A percentile compares a stretch with the other conserved stretches of the same genome.
phyloP scores from a whole-genome alignment of 2,113 vertebrate genomes.

The Grammomys surdaster region DNA sequence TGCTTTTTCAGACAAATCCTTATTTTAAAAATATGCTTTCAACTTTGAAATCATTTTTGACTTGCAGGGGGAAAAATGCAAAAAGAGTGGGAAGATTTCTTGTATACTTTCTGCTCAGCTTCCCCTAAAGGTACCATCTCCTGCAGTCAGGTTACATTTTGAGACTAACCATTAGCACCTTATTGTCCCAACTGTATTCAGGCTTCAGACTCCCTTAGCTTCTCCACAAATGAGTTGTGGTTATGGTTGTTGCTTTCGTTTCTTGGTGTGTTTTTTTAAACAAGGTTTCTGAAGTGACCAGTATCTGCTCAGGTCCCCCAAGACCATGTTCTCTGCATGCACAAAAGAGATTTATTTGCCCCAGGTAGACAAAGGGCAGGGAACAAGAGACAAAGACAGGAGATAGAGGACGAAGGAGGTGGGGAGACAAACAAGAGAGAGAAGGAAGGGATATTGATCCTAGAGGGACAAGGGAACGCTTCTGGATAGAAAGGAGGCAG shows the following conservation, averaged over 20 bases:
- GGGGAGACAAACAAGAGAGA: not conserved
- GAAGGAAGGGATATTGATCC: not conserved
- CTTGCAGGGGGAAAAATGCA: not conserved
- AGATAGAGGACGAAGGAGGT: not conserved
- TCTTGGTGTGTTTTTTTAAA: not conserved
- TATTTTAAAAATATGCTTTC: conserved; percentile 10
- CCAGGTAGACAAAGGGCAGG: not conserved
- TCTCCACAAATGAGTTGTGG: not conserved
- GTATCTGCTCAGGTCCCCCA: not conserved
- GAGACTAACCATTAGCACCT: not conserved
- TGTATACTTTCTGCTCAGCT: not conserved
- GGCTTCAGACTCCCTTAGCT: not conserved
- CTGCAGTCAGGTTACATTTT: not conserved
- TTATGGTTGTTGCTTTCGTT: not conserved
- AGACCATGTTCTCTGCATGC: not conserved
- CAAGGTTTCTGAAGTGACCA: not conserved
- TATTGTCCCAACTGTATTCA: not conserved
- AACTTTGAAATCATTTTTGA: not conserved
- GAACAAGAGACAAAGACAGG: not conserved
- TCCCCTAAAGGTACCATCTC: not conserved
- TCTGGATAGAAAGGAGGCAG: not conserved
- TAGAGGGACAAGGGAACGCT: not conserved
- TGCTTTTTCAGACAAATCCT: not conserved
- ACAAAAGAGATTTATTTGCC: not conserved
- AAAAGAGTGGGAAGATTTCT: not conserved